phyloP scores from a whole-genome alignment of 1,140 invertebrate genomes.

The Spodoptera litura region DNA sequence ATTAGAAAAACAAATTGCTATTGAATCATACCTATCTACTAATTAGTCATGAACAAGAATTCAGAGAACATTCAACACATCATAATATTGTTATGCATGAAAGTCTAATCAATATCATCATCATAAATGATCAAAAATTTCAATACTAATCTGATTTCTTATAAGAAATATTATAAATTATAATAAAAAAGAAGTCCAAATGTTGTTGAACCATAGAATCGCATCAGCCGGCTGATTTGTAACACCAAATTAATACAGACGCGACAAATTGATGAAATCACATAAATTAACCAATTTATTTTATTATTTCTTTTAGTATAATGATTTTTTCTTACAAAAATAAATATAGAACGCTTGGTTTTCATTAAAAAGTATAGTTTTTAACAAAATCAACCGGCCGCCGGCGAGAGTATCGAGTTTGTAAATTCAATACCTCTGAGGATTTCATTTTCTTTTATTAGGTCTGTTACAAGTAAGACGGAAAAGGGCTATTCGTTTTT shows the following conservation, averaged over 20 bases:
- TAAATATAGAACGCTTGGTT: background rate
- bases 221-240: slow-evolving; percentile 24
- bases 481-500: too few relatives aligned
- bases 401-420: background rate
- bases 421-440: too few relatives aligned
- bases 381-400: background rate
- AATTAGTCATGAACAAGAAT: too few relatives aligned
- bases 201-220: slow-evolving; percentile 4
- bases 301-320: background rate
- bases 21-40: too few relatives aligned
- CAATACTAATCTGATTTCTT: too few relatives aligned
- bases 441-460: too few relatives aligned
- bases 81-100: too few relatives aligned
- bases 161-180: background rate
- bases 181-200: slow-evolving; percentile 12
- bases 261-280: slow-evolving; percentile 22
- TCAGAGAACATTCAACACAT: too few relatives aligned
- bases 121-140: too few relatives aligned
- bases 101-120: too few relatives aligned
- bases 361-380: background rate
- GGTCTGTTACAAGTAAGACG: too few relatives aligned
- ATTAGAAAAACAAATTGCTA: too few relatives aligned
- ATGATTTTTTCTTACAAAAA: background rate
- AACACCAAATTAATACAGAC: slow-evolving; percentile 8
- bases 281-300: slow-evolving; percentile 7